Conservation (phyloP, 2,797 vertebrate genomes). For the Schizopygopsis malacanthus region DNA sequence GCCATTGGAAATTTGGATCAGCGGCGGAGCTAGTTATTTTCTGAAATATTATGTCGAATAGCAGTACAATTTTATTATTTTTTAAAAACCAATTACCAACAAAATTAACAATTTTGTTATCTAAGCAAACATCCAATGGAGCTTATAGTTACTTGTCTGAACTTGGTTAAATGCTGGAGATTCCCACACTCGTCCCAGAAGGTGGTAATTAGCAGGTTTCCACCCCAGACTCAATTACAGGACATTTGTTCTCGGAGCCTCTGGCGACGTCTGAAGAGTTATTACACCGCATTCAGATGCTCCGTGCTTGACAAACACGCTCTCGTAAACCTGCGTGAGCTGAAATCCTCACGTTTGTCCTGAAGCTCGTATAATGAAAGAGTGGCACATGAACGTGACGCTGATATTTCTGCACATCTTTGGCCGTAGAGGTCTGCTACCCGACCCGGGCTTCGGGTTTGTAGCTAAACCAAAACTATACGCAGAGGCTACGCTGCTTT, state of each 20-base stretch:
- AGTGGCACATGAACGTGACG: no score
- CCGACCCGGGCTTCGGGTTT: no score
- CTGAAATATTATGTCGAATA: no score
- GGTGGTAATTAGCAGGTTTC: constrained; percentile 54
- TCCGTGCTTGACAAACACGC: not conserved
- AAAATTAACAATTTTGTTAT: not conserved
- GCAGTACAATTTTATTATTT: not conserved
- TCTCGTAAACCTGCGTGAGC: not conserved
- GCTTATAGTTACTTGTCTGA: constrained; percentile 8
- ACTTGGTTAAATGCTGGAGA: constrained; percentile 10
- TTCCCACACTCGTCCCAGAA: constrained; percentile 35
- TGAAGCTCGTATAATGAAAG: not conserved
- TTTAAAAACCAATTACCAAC: not conserved
- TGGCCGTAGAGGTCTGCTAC: no score
- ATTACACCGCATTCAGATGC: not conserved
- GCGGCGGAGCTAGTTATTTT: no score
- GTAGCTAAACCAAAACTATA: no score
- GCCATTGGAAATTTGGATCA: not conserved
- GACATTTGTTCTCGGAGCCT: constrained; percentile 47
- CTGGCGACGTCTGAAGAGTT: constrained; percentile 57
- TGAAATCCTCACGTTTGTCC: not conserved
- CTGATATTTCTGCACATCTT: not conserved
- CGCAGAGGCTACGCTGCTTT: no score
- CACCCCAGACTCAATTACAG: constrained; percentile 58
- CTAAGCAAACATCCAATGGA: not conserved